Base-by-base conservation (phyloP, 2,888 invertebrate species). In the Unio delphinus region DNA sequence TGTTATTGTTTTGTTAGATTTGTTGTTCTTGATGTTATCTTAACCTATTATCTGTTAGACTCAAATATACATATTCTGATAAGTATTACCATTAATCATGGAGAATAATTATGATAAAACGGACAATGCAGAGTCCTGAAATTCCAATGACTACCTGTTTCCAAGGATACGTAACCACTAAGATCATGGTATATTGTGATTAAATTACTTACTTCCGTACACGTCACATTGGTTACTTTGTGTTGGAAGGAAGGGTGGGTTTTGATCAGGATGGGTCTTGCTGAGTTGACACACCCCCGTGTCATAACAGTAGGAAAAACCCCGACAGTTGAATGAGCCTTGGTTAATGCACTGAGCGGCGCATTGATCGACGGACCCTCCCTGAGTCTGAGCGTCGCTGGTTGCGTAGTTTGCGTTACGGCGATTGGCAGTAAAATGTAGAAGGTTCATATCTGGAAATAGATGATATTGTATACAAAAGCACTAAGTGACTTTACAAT, bases 351-450 rank as follows among this genome's bases (percentile, higher is more conserved):
- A 85, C 4, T 77, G 70, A 0, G 70, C 65, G 1, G 84, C 83
- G 62, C 85, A 85, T 34, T 83, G 80, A 68, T 83, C 83, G 6
- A 85, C 78, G 3, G 83, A 74, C 26, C 45, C 45, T 15, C 81
- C 80, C 26, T 66, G 57, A 20, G 80, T 64, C 64, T 67, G 67
- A 26, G 67, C 61, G 23, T 69, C 72, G 15, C 64, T 56, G 15
- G 67, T 67, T 17, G 67, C 45, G n/a, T 74, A 64, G 11, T 74
- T 63, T 23, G 69, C 74, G 45, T 70, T 63, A 17, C 64, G 61
- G 60, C 68, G 28, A 5, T 72, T 61, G 4, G 75, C 75, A 55
- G 69, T 75, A 61, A 78, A 78, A 23, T 78, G 78, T 28, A 72
- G 55, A 26, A 78, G 65, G 56, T 75, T 75, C 23, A 62, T 69